Evolutionary conservation across 2,113 vertebrate genomes (phyloP).

Genomic region (Leucosticte australis): DNA sequence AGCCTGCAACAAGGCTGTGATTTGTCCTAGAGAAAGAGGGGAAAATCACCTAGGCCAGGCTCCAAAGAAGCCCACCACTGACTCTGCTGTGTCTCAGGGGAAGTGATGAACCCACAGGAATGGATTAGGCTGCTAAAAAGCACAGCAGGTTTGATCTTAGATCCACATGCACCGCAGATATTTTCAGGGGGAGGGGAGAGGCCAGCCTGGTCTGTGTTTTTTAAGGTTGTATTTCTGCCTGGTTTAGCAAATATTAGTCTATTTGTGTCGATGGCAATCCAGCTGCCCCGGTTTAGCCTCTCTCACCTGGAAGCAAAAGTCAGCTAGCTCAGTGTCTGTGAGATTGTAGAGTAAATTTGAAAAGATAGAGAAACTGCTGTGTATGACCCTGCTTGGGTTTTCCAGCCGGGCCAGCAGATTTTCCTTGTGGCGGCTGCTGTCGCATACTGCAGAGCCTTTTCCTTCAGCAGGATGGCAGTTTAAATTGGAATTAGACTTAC

Average conservation of each 20-base stretch:
- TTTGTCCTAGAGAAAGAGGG: not conserved
- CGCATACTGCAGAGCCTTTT: not conserved
- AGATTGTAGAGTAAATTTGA: not conserved
- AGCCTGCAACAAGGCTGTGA: not conserved
- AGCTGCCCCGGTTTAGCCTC: not conserved
- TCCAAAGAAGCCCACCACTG: not conserved
- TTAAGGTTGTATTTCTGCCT: not conserved
- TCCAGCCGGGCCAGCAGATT: not conserved
- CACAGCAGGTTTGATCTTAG: not conserved
- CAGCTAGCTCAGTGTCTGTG: not conserved
- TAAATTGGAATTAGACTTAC: not conserved
- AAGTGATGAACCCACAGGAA: not conserved
- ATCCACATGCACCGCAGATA: not conserved
- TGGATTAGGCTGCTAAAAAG: not conserved
- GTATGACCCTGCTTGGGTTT: not conserved
- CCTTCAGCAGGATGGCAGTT: constrained; percentile 31
- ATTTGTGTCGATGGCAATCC: not conserved
- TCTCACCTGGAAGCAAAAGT: not conserved
- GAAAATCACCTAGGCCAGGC: not conserved
- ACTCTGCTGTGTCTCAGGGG: not conserved
- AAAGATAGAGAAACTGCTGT: not conserved
- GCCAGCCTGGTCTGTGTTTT: fast-evolving
- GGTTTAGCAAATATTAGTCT: not conserved
- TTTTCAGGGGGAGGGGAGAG: not conserved
- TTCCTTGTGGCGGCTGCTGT: not conserved